These are phyloP conservation scores for Erpornis zantholeuca DNA, from an alignment of 2,113 vertebrate species.

Conservation along the genomic window DNA sequence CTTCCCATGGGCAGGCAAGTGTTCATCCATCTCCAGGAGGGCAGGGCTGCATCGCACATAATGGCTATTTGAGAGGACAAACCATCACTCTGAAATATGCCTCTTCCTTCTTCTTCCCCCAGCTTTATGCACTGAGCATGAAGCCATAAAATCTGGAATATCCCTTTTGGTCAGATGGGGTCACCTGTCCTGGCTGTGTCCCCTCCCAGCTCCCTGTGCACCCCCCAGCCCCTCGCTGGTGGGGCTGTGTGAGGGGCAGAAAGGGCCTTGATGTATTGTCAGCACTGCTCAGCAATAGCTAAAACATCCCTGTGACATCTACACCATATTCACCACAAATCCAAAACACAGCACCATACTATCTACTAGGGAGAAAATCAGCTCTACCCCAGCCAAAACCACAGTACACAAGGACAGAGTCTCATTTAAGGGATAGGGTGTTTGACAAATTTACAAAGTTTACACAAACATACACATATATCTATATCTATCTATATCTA, in stretches of 20 bases:
- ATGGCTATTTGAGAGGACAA: not conserved
- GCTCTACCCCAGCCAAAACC: not conserved
- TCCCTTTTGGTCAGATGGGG: not conserved
- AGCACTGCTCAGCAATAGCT: not conserved
- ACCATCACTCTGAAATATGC: not conserved
- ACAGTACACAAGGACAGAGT: not conserved
- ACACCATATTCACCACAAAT: not conserved
- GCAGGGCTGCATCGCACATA: not conserved
- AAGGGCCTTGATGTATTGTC: rapidly evolving
- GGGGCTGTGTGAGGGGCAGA: rapidly evolving
- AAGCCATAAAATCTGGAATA: not conserved
- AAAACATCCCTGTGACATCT: not conserved
- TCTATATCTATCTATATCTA: no score
- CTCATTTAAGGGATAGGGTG: not conserved
- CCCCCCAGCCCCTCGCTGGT: rapidly evolving
- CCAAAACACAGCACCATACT: not conserved
- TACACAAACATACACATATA: not conserved
- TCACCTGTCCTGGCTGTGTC: not conserved
- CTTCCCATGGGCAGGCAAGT: not conserved
- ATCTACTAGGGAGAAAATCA: not conserved
- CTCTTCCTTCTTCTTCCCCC: not conserved
- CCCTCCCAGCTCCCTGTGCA: not conserved
- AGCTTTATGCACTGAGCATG: not conserved
- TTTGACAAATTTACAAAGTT: not conserved
- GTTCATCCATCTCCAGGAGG: not conserved